These are phyloP conservation scores for Luperina testacea DNA, from an alignment of 2,888 invertebrate genomes.

Conservation along the genomic window DNA sequence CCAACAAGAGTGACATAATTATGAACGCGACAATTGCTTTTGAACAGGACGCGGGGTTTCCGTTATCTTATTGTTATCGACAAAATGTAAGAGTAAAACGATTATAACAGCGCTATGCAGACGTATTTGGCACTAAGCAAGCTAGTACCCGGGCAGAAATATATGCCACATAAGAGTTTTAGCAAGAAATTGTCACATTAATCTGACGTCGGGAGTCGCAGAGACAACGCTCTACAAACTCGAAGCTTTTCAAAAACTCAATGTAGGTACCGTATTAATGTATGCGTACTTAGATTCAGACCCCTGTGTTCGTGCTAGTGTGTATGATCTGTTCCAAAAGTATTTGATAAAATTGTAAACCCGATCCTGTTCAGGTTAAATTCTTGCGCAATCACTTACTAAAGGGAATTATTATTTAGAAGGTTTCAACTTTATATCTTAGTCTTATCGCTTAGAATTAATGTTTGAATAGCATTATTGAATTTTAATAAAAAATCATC, in stretches of 20 bases:
- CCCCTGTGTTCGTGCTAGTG: neutral
- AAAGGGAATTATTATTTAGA: neutral
- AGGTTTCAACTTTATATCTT: neutral
- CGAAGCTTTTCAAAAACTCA: neutral
- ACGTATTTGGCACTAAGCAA: neutral
- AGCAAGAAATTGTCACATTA: neutral
- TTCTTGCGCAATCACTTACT: neutral
- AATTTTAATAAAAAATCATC: neutral
- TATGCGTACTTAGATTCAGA: neutral
- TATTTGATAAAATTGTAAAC: neutral
- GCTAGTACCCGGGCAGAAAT: neutral
- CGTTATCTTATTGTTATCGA: neutral
- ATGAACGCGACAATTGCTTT: too few relatives aligned
- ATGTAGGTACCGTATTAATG: neutral
- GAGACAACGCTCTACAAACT: neutral
- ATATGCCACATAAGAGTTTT: neutral
- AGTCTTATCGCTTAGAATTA: neutral
- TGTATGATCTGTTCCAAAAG: neutral
- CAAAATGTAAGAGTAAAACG: neutral
- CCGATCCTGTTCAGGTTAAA: neutral
- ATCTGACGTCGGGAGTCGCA: too few relatives aligned
- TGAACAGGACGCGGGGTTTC: too few relatives aligned
- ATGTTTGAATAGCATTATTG: neutral
- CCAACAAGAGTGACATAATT: neutral
- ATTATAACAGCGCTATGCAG: neutral